Base-by-base conservation (phyloP, 2,797 vertebrate genomes). In the Hemibagrus guttatus region DNA sequence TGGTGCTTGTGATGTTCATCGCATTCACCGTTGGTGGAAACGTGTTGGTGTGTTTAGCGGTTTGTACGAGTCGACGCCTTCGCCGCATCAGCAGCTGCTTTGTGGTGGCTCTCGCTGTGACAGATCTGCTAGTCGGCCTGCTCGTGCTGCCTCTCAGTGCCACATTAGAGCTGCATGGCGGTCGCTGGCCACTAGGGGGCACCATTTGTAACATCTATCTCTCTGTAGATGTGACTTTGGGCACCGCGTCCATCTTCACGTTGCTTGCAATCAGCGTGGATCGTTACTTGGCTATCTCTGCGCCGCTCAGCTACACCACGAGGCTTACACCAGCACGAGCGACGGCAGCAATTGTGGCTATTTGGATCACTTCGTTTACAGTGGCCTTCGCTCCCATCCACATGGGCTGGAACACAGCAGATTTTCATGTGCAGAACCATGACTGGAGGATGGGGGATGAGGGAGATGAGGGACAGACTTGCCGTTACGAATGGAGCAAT, bases 261-360 rank as follows among this genome's bases (percentile, higher is more conserved):
- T 96, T 99, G 76, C 93, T 98, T 85, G 95, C 97, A 91, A 98
- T 99, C 93, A 98, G 98, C 78, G 95, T 99, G 21, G 98, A 98
- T 91, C 96, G 98, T 58, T 99, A 98, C 92, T 93, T 96, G 0
- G 97, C 97, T 0, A 96, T 99, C 89, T 97, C 96, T 0, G 93
- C 94, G 4, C 98, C 98, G 0, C 95, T 99, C 3, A 95, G 94
- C 84, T 98, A 99, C 93, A 85, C 92, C 1, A 91, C 94, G 86
- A 92, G 96, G 87, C 93, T 99, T 72, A 99, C 97, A 8, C 94
- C 92, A 0, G 35, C 31, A 0, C 94, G 97, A 0, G 97, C 97
- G 26, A 91, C 93, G 0, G 83, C 96, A 84, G 95, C 94, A 17
- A 93, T 98, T 83, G 90, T 90, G 21, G 85, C 96, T 46, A 98